Base-by-base conservation (phyloP, 2,797 vertebrate species). In the Urophycis tenuis region DNA sequence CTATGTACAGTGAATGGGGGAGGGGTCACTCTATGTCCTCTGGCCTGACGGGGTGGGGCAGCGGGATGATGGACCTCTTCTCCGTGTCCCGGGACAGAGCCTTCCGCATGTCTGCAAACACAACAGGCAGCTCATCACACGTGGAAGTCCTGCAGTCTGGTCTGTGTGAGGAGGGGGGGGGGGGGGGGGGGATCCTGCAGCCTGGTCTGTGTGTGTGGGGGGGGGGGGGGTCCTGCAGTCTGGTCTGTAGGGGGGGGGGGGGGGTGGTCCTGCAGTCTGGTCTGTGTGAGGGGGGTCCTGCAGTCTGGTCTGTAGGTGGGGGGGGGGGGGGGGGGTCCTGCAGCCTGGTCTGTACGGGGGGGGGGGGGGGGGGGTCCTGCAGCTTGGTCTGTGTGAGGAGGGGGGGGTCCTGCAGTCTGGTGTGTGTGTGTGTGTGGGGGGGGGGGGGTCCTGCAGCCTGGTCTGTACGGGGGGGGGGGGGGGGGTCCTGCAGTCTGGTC, bases 41-140 rank as follows among this genome's bases (percentile, higher is more conserved):
- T 0, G 97, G 97, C 82, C 97, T 90, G 84, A 99, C 96, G 0
- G 96, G 97, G 79, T 99, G 96, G 0, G 96, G 97, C 82, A 98
- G 88, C 0, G 96, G 97, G 87, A 98, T 89, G 88, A 98, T 96
- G 0, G 96, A 99, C 90, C 98, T 98, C 93, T 96, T 99, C 88
- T 99, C 96, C 0, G 92, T 92, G 91, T 99, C 97, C 87, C 96
- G 93, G 80, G 96, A 97, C 87, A 99, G 91, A 53, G 97, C 96
- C 88, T 99, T 98, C 87, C 96, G 95, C 96, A 97, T 99, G 84
- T 98, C 97, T 99, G 91, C 74, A 81, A 64, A 53, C 31, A 73
- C 17, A 17, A 30, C 11, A 41, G 2, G 1, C 39, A n/a, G 36
- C 33, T 39, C 36, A 39, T 9, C 36, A 3, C 5, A 11, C n/a